phyloP scores from a whole-genome alignment of 1,140 invertebrate genomes.

The Holotrichia oblita region DNA sequence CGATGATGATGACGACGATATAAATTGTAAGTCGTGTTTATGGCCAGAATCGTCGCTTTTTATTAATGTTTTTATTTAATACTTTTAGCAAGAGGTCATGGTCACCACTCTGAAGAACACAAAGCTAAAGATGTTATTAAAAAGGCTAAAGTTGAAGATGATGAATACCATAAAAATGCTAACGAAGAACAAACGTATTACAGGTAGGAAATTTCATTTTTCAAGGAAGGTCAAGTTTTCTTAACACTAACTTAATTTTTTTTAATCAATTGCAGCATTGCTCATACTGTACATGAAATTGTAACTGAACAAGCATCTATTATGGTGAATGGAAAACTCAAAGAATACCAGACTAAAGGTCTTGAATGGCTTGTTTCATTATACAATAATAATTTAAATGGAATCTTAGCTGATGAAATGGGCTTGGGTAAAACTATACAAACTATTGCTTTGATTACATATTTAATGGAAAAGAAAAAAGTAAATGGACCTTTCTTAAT shows the following conservation, averaged over 20 bases:
- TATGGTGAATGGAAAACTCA: slow-evolving; percentile 92
- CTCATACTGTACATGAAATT: slow-evolving; percentile 92
- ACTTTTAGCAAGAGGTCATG: slow-evolving; percentile 45
- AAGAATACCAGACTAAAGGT: slow-evolving; percentile 97
- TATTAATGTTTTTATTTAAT: slow-evolving; percentile 6
- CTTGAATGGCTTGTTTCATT: slow-evolving; percentile 98
- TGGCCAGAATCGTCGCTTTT: background rate
- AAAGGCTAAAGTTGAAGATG: slow-evolving; percentile 91
- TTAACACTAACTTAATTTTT: slow-evolving; percentile 14
- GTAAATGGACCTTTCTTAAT: slow-evolving; percentile 97
- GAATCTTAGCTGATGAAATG: slow-evolving; percentile 97
- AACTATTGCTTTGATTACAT: slow-evolving; percentile 94
- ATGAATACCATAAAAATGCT: slow-evolving; percentile 83
- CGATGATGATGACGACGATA: slow-evolving; percentile 69
- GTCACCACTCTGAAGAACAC: slow-evolving; percentile 61
- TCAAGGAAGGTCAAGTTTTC: background rate
- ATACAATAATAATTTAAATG: slow-evolving; percentile 98
- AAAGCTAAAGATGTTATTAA: slow-evolving; percentile 77
- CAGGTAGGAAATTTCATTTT: slow-evolving; percentile 60
- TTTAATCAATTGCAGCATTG: slow-evolving; percentile 72
- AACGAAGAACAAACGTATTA: slow-evolving; percentile 90
- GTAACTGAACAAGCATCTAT: slow-evolving; percentile 94
- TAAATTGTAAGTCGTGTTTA: slow-evolving; percentile 50
- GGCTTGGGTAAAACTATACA: slow-evolving; percentile 98
- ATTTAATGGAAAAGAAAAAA: slow-evolving; percentile 98